Percentiles rank a stretch among this genome's conserved stretches.
phyloP scores from a whole-genome alignment of 1,140 invertebrate species.

The Episyrphus balteatus region DNA sequence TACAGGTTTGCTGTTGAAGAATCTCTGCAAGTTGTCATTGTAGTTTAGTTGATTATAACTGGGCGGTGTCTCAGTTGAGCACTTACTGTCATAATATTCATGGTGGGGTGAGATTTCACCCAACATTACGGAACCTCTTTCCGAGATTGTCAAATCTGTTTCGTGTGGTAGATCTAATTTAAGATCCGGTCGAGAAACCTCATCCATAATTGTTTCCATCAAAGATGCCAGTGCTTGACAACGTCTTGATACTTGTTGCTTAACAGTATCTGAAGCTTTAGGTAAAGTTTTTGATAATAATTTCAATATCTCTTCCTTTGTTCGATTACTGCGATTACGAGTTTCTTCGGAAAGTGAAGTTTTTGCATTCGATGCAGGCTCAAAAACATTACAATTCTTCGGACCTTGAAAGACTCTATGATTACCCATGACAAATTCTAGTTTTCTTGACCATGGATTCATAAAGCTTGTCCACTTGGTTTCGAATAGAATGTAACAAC shows the following conservation, averaged over 20 bases:
- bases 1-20: conserved; percentile 70
- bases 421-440: conserved; percentile 85
- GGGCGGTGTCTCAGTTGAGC: conserved; percentile 67
- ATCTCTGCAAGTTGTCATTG: conserved; percentile 73
- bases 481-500: conserved; percentile 67
- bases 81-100: conserved; percentile 68
- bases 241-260: conserved; percentile 50
- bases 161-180: conserved; percentile 47
- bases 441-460: conserved; percentile 83
- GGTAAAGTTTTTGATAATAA: conserved; percentile 56
- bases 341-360: conserved; percentile 43
- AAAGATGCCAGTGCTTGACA: conserved; percentile 62
- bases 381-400: conserved; percentile 51
- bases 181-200: conserved; percentile 43
- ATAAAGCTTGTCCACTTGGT: conserved; percentile 91
- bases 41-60: conserved; percentile 82
- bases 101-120: conserved; percentile 79
- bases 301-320: conserved; percentile 56
- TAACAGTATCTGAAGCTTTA: conserved; percentile 44
- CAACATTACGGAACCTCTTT: conserved; percentile 68
- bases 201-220: conserved; percentile 62
- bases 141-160: conserved; percentile 45
- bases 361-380: conserved; percentile 37
- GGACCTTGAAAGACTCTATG: conserved; percentile 66
- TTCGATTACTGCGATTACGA: conserved; percentile 46